phyloP scores from a whole-genome alignment of 2,797 vertebrate genomes.

The Lateolabrax maculatus region DNA sequence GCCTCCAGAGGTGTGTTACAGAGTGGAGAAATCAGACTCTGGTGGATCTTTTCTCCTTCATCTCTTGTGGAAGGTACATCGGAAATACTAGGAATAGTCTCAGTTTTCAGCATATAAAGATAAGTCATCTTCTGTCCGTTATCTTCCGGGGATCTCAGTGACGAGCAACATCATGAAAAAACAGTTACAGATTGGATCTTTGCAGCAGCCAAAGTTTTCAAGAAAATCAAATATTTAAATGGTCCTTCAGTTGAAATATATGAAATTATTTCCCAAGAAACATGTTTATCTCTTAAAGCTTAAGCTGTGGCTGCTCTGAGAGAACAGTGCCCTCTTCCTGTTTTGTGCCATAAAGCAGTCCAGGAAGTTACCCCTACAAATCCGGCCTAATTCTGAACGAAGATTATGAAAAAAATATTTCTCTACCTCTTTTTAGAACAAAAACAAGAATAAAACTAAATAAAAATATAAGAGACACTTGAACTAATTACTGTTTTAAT shows the following conservation, averaged over 20 bases:
- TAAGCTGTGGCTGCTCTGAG: not conserved
- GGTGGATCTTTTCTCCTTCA: slow-evolving; percentile 11
- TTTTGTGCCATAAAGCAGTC: too few species aligned
- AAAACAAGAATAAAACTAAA: too few species aligned
- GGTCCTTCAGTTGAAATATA: not conserved
- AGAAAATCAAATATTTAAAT: not conserved
- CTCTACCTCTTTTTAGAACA: too few species aligned
- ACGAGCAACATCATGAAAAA: not conserved
- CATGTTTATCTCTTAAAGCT: not conserved
- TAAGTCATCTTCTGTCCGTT: not conserved
- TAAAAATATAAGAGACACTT: not conserved
- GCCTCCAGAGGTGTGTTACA: slow-evolving; percentile 53
- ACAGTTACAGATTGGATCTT: not conserved
- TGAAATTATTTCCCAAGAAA: not conserved
- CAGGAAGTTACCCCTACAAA: too few species aligned
- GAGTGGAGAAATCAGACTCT: slow-evolving; percentile 22
- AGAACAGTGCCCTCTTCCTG: too few species aligned
- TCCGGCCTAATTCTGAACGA: too few species aligned
- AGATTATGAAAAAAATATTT: too few species aligned
- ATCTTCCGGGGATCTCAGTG: not conserved
- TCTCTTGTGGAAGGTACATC: slow-evolving; percentile 62
- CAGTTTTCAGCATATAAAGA: not conserved
- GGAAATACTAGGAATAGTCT: not conserved
- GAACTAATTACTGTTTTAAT: not conserved
- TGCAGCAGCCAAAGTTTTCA: not conserved